A percentile compares a stretch with the other conserved stretches of the same genome.
Conservation (phyloP, 2,888 invertebrate species). For the Cryptocephalus moraei region DNA sequence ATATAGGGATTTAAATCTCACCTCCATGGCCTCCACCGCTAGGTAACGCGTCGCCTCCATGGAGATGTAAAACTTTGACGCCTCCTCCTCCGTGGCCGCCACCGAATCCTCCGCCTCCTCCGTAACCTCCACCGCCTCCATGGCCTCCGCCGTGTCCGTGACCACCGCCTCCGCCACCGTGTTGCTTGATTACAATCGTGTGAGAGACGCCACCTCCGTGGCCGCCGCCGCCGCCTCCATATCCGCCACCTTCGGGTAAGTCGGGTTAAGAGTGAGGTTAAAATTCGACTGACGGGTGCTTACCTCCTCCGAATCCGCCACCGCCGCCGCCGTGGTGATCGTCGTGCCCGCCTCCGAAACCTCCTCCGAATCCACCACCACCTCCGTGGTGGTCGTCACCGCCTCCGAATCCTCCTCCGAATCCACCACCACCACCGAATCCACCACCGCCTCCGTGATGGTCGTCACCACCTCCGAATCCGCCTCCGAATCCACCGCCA, state of each 20-base stretch:
- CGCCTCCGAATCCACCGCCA: slow-evolving; percentile 1
- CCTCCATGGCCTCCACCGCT: slow-evolving; percentile 1
- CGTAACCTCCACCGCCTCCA: background rate
- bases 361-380: slow-evolving; percentile 1
- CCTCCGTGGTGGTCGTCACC: no score
- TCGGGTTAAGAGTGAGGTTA: background rate
- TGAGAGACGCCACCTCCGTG: slow-evolving; percentile 4
- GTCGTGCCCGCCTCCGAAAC: slow-evolving; percentile 6
- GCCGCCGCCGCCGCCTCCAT: slow-evolving; percentile 3
- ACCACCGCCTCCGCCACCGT: slow-evolving; percentile 1
- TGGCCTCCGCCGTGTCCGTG: slow-evolving; percentile 1
- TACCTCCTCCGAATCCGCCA: slow-evolving; percentile 5
- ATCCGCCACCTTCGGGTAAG: slow-evolving; percentile 1
- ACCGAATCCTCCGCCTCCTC: slow-evolving; percentile 6
- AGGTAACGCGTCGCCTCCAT: slow-evolving; percentile 1
- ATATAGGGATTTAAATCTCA: background rate
- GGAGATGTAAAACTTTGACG: background rate
- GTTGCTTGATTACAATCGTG: slow-evolving; percentile 3
- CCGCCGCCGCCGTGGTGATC: slow-evolving; percentile 4
- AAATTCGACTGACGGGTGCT: slow-evolving; percentile 2
- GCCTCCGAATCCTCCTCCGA: background rate
- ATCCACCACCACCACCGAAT: background rate
- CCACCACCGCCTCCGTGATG: slow-evolving; percentile 2
- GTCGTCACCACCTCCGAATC: slow-evolving; percentile 1
- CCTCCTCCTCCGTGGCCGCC: slow-evolving; percentile 2